Base-by-base conservation (phyloP, 1,140 invertebrate genomes). In the Dendroctonus valens region DNA sequence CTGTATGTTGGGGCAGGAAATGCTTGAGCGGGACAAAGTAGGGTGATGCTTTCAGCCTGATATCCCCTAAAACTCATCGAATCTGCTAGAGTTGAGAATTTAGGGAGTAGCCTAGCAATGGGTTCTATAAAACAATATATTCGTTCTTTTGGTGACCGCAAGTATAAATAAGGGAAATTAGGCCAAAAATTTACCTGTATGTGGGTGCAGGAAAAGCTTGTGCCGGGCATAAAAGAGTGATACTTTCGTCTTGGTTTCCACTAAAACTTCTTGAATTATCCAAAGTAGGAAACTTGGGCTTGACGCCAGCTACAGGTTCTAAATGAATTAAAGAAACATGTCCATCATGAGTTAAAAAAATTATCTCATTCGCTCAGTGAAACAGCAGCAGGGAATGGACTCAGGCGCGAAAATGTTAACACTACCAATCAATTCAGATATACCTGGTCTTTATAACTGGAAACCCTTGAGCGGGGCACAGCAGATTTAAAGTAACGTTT, bases 261-360 rank as follows among this genome's bases (percentile, higher is more conserved):
- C 74, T 73, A 7, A 76, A 51, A 14, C 74, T 71, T 65, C 71
- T 76, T 3, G 71, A 76, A 60, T 59, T 72, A 76, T 83, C 82
- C 65, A 82, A 81, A 49, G 83, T 84, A 63, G 87, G 84, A 76
- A 84, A 84, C 76, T 86, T 87, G 65, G 88, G 88, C 71, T 83
- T 81, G 50, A 87, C 86, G 75, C 86, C 87, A 67, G 84, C 87
- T 70, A 90, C 84, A 26, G 89, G 89, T 78, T 91, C 89, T 91
- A 79, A 81, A 88, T 8, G 84, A 83, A 78, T 88, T 11, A 46
- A 46, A 46, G 12, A 46, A 11, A 46, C 26, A 26, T 26, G 26
- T 26, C 26, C 26, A 26, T 26, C 26, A 3, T 26, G 26, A 26
- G 26, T 26, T 26, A 26, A 26, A 26, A 26, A 26, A 26, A n/a